A percentile compares a stretch with the other conserved stretches of the same genome.
phyloP scores from a whole-genome alignment of 2,113 vertebrate genomes.

The Mungos mungo region DNA sequence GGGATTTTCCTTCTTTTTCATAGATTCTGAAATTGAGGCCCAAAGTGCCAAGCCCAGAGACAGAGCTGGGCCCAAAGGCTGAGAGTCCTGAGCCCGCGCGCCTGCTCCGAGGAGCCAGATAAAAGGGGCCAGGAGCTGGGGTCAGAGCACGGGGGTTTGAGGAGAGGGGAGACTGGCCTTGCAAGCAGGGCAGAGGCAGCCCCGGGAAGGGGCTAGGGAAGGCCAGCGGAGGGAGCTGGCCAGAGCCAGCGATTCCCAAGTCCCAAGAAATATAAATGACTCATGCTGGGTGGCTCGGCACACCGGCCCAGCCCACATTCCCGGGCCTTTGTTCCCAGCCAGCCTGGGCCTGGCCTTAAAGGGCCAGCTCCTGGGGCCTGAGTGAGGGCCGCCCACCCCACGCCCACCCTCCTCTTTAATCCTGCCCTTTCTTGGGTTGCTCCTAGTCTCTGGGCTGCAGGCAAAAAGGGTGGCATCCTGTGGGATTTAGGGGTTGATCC shows the following conservation, averaged over 20 bases:
- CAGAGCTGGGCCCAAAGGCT: not conserved
- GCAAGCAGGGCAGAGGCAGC: not conserved
- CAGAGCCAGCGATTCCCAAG: not conserved
- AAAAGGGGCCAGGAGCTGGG: not conserved
- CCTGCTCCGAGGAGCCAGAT: not conserved
- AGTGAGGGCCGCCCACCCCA: not conserved
- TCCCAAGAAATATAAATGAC: conserved; percentile 30
- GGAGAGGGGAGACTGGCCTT: not conserved
- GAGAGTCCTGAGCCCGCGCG: not conserved
- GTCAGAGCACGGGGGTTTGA: not conserved
- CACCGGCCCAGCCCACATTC: conserved; percentile 54
- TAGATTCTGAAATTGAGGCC: not conserved
- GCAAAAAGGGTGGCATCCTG: not conserved
- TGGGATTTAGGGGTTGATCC: not conserved
- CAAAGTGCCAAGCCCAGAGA: not conserved
- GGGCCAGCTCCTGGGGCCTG: conserved; percentile 40
- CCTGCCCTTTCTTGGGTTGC: not conserved
- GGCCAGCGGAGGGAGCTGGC: not conserved
- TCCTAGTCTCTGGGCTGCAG: not conserved
- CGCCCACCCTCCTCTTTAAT: no score
- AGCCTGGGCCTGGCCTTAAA: conserved; percentile 53
- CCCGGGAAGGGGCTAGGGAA: not conserved
- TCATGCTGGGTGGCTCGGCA: conserved; percentile 34
- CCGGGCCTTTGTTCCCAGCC: conserved; percentile 58
- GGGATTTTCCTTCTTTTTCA: not conserved